phyloP scores from a whole-genome alignment of 53 echinoderm and acorn worm genomes.

The Henricia sp. region DNA sequence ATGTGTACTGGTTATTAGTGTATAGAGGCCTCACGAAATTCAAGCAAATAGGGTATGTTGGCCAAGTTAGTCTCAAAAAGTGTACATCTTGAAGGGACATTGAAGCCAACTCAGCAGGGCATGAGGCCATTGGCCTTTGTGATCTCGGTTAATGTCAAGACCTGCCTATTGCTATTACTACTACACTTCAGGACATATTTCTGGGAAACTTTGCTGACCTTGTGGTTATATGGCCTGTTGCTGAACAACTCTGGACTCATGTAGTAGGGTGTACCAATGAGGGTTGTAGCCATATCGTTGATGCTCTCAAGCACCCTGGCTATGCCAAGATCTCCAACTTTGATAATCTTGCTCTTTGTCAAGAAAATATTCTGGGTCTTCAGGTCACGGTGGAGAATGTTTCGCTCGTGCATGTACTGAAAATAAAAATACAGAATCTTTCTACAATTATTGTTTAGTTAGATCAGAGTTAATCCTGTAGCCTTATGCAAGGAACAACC shows the following conservation, averaged over 20 bases:
- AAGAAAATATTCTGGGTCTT: constrained; percentile 99
- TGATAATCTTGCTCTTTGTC: constrained; percentile 99
- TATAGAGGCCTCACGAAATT: too few relatives aligned
- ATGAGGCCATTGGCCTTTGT: too few relatives aligned
- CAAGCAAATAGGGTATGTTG: too few relatives aligned
- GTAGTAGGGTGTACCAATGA: constrained; percentile 98
- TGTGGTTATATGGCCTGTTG: constrained; percentile 97
- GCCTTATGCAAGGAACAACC: too few relatives aligned
- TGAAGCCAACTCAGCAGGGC: too few relatives aligned
- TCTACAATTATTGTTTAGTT: too few relatives aligned
- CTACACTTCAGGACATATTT: not conserved
- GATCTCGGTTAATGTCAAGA: too few relatives aligned
- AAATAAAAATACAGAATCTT: not conserved
- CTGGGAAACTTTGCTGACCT: constrained; percentile 60
- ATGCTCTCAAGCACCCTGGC: constrained; percentile 91
- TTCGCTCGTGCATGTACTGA: constrained; percentile 98
- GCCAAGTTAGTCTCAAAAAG: too few relatives aligned
- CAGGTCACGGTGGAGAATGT: constrained; percentile 95
- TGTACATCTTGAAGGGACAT: too few relatives aligned
- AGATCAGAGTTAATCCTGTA: too few relatives aligned
- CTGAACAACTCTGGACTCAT: constrained; percentile 99
- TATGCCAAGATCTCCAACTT: constrained; percentile 97
- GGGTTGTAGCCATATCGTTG: constrained; percentile 98
- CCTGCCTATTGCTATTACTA: too few relatives aligned
- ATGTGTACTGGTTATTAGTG: too few relatives aligned